A percentile compares a stretch with the other conserved stretches of the same genome.
Evolutionary conservation across 2,113 vertebrate genomes (phyloP).

Genomic region (Chaetura pelagica): DNA sequence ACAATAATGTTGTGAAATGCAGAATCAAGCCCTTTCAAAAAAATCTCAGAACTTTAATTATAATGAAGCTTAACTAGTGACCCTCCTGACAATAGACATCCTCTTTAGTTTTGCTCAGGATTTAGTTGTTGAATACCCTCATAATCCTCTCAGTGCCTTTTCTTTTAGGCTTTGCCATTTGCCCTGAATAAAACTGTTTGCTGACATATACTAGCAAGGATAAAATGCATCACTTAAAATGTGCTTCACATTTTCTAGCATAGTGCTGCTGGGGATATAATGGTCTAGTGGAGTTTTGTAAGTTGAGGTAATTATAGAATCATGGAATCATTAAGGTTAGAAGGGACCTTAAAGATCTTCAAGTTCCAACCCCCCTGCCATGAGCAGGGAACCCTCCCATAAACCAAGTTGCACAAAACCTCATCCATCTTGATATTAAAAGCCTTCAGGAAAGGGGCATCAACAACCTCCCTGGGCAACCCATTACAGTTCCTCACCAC

Average conservation of each 20-base stretch:
- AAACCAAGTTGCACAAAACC: too few relatives aligned
- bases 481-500: too few relatives aligned
- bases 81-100: background rate
- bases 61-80: background rate
- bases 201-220: background rate
- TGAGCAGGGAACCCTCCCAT: too few relatives aligned
- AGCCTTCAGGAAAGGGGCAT: too few relatives aligned
- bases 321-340: too few relatives aligned
- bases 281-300: background rate
- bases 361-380: too few relatives aligned
- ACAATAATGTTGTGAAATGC: constrained; percentile 5
- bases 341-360: too few relatives aligned
- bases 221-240: background rate
- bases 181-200: background rate
- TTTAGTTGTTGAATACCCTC: background rate
- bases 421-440: too few relatives aligned
- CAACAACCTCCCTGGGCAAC: too few relatives aligned
- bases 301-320: background rate
- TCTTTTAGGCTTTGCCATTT: constrained; percentile 9
- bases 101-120: background rate
- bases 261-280: background rate
- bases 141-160: constrained; percentile 11
- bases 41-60: constrained; percentile 40
- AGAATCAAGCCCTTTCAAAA: background rate
- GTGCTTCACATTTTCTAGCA: background rate